phyloP scores from a whole-genome alignment of 2,797 vertebrate species.

The Miopithecus talapoin region DNA sequence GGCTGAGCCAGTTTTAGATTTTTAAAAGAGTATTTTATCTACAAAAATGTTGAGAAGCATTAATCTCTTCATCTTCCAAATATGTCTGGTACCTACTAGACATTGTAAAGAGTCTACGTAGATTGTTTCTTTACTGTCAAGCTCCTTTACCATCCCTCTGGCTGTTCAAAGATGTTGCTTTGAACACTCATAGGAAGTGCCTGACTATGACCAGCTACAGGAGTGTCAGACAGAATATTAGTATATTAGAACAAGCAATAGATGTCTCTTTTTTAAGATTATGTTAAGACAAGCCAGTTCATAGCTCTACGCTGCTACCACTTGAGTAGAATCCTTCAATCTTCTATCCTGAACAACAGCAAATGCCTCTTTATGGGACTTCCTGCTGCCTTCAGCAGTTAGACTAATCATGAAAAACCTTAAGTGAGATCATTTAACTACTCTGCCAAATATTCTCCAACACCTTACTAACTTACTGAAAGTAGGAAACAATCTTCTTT shows the following conservation, averaged over 20 bases:
- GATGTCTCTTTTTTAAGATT: neutral
- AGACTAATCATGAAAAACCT: neutral
- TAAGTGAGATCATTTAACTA: neutral
- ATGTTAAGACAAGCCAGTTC: neutral
- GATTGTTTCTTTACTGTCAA: neutral
- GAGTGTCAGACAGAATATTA: neutral
- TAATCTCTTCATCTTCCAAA: neutral
- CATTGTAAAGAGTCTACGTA: neutral
- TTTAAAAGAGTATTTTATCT: neutral
- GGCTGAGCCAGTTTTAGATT: neutral
- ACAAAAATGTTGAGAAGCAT: neutral
- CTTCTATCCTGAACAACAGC: neutral
- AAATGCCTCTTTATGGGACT: neutral
- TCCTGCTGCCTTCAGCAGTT: neutral
- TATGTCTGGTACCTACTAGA: neutral
- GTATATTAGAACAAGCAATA: neutral
- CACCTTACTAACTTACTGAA: neutral
- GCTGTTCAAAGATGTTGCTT: neutral
- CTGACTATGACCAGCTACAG: neutral
- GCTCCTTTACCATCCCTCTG: neutral
- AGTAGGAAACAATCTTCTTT: neutral
- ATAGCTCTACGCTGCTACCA: neutral
- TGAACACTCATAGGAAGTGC: neutral
- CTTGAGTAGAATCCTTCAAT: neutral
- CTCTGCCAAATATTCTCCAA: neutral